phyloP scores from a whole-genome alignment of 2,888 invertebrate species.

The Sminthurinus aureus region DNA sequence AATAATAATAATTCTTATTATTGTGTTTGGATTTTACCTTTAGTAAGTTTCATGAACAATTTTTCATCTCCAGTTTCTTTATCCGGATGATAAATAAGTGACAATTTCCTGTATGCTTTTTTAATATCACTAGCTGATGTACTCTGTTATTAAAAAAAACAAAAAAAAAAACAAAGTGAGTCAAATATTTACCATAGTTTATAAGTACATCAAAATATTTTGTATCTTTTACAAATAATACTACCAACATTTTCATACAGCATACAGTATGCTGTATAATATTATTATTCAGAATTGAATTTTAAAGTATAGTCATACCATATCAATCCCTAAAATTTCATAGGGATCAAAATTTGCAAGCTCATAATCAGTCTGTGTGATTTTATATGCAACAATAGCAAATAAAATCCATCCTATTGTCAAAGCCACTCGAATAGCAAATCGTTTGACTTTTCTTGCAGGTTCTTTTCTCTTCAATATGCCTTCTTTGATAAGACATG shows the following conservation, averaged over 20 bases:
- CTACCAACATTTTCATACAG: too few species aligned
- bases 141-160: constrained; percentile 67
- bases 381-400: constrained; percentile 84
- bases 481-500: constrained; percentile 83
- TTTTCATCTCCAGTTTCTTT: constrained; percentile 97
- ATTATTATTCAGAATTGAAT: background rate
- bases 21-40: too few species aligned
- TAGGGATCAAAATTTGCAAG: constrained; percentile 99
- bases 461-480: constrained; percentile 86
- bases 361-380: constrained; percentile 96
- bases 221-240: background rate
- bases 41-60: constrained; percentile 96
- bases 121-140: constrained; percentile 90
- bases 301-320: constrained; percentile 68
- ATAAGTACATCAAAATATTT: too few species aligned
- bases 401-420: constrained; percentile 80
- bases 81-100: constrained; percentile 94
- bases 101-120: constrained; percentile 92
- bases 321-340: constrained; percentile 89
- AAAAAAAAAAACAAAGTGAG: background rate
- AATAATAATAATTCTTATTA: too few species aligned
- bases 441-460: constrained; percentile 82
- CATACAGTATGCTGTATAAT: too few species aligned
- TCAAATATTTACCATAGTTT: too few species aligned
- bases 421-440: constrained; percentile 68